Conservation (phyloP, 2,113 vertebrate species). For the Boulengeromyrus knoepffleri region DNA sequence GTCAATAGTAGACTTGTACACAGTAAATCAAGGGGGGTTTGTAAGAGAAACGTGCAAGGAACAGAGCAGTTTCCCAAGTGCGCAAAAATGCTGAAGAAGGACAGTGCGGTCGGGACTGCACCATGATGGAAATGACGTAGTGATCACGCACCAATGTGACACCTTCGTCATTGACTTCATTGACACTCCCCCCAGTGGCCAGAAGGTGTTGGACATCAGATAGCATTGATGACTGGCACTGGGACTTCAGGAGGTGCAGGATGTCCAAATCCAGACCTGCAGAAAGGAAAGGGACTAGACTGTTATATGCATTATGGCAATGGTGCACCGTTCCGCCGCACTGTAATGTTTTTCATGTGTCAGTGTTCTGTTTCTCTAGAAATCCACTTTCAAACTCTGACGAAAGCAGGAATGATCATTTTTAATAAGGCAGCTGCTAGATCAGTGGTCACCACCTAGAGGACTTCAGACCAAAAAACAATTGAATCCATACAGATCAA, state of each 20-base stretch:
- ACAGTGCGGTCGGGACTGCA: neutral
- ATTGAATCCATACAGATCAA: neutral
- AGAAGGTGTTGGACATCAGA: constrained; percentile 75
- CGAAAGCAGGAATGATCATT: neutral
- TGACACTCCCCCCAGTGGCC: constrained; percentile 63
- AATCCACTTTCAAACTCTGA: neutral
- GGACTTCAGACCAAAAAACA: neutral
- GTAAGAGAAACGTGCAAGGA: neutral
- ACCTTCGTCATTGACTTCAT: constrained; percentile 75
- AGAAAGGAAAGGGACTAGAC: constrained; percentile 11
- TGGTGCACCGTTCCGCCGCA: neutral
- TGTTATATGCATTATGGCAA: neutral
- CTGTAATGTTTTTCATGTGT: neutral
- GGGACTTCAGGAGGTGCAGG: constrained; percentile 71
- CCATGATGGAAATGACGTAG: neutral
- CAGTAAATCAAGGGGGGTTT: neutral
- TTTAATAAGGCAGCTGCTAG: neutral
- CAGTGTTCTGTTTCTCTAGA: neutral
- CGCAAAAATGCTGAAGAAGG: neutral
- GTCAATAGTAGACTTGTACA: neutral
- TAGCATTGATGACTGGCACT: constrained; percentile 75
- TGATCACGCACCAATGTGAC: constrained; percentile 77
- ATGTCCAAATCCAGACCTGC: constrained; percentile 77
- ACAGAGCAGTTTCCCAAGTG: neutral
- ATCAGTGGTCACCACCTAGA: neutral